These are phyloP conservation scores for Leptocoma aspasia DNA, from an alignment of 2,113 vertebrate species.

Conservation along the genomic window DNA sequence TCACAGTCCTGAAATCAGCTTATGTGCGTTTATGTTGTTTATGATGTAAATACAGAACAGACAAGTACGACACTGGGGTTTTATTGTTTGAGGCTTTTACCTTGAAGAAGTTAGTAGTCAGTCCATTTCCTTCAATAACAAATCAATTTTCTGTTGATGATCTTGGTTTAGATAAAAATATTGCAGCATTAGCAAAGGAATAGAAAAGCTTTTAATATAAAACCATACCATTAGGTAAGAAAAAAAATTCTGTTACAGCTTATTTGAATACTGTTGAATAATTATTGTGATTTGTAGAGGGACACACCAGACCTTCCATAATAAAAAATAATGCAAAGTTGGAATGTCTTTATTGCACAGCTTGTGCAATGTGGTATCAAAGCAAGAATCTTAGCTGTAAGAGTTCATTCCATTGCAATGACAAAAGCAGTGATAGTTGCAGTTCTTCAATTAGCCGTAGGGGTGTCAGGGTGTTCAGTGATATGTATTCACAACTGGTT, in stretches of 20 bases:
- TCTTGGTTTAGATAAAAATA: neutral
- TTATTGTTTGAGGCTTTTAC: neutral
- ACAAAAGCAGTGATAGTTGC: neutral
- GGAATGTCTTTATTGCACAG: neutral
- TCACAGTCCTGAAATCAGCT: neutral
- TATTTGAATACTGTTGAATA: neutral
- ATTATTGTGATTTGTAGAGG: neutral
- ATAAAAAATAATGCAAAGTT: neutral
- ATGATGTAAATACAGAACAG: neutral
- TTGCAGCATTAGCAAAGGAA: neutral
- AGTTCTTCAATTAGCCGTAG: neutral
- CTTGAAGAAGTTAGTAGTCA: neutral
- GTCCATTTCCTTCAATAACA: neutral
- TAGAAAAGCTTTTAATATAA: neutral
- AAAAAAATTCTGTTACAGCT: neutral
- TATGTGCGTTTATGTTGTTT: conserved; percentile 7
- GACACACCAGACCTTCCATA: neutral
- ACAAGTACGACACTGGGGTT: neutral
- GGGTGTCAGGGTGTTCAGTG: neutral
- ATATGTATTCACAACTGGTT: neutral
- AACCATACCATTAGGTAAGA: neutral
- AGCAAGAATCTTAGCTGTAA: neutral
- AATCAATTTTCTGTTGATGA: neutral
- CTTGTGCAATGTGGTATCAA: neutral
- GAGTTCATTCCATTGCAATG: neutral